Percentiles rank a stretch among this genome's conserved stretches.
These are phyloP conservation scores for Coendou prehensilis DNA, from an alignment of 2,797 vertebrate species.

Conservation along the genomic window DNA sequence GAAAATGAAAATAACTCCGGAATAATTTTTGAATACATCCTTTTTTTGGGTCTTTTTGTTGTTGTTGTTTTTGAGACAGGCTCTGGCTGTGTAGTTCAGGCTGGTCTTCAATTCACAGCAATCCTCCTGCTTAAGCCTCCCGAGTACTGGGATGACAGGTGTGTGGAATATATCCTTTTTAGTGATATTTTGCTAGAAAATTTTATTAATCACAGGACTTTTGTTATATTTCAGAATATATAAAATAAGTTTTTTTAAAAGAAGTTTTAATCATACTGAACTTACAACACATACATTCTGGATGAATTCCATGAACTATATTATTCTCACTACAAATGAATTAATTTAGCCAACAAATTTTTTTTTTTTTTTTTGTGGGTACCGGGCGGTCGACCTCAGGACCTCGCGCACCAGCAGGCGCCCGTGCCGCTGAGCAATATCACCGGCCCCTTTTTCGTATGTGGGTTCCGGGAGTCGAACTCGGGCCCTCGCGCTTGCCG, in stretches of 20 bases:
- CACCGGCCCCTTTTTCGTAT: no score
- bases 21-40: conserved; percentile 24
- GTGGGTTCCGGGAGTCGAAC: no score
- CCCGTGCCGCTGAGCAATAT: no score
- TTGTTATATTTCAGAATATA: conserved; percentile 52
- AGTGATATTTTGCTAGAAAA: conserved; percentile 33
- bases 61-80: not conserved
- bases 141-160: not conserved
- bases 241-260: conserved; percentile 35
- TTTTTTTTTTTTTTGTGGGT: not conserved
- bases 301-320: conserved; percentile 31
- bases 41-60: not conserved
- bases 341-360: conserved; percentile 54
- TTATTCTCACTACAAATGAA: conserved; percentile 54
- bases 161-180: not conserved
- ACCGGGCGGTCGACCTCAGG: no score
- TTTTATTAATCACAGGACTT: conserved; percentile 22
- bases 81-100: not conserved
- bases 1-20: conserved; percentile 62
- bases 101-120: not conserved
- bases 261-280: conserved; percentile 60
- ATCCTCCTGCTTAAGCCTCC: not conserved
- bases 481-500: no score
- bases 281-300: conserved; percentile 20
- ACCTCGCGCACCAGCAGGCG: no score